These are phyloP conservation scores for Apantesis nais DNA, from an alignment of 2,888 invertebrate genomes.

Conservation along the genomic window DNA sequence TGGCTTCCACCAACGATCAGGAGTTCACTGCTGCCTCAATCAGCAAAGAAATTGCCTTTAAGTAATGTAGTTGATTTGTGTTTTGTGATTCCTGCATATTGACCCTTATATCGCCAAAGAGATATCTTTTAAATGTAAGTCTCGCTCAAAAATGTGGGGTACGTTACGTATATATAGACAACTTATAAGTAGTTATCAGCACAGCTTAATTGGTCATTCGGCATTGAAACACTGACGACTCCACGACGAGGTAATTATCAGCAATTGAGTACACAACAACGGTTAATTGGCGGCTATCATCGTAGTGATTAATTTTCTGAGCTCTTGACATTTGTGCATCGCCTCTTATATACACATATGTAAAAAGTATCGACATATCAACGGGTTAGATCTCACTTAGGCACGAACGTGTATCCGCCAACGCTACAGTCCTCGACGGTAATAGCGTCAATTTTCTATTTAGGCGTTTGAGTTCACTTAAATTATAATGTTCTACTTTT, in stretches of 20 bases:
- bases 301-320: constrained; percentile 29
- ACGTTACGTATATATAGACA: background rate
- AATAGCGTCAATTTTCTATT: constrained; percentile 13
- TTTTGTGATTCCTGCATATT: too few relatives aligned
- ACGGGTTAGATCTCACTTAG: constrained; percentile 29
- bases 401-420: constrained; percentile 35
- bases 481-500: background rate
- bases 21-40: too few relatives aligned
- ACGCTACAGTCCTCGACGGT: constrained; percentile 19
- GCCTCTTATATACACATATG: background rate
- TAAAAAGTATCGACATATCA: constrained; percentile 27
- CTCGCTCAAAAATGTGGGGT: too few relatives aligned
- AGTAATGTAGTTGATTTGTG: too few relatives aligned
- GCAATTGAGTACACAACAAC: constrained; percentile 46
- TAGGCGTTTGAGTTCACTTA: constrained; percentile 3
- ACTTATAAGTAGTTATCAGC: constrained; percentile 30
- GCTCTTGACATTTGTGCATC: background rate
- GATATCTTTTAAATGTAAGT: too few relatives aligned
- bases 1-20: too few relatives aligned
- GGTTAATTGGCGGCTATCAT: constrained; percentile 47
- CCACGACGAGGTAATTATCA: constrained; percentile 45
- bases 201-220: constrained; percentile 43
- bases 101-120: too few relatives aligned
- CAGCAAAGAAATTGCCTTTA: too few relatives aligned
- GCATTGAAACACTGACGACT: constrained; percentile 21